Conservation (phyloP, 2,888 invertebrate genomes). For the Luperina testacea region DNA sequence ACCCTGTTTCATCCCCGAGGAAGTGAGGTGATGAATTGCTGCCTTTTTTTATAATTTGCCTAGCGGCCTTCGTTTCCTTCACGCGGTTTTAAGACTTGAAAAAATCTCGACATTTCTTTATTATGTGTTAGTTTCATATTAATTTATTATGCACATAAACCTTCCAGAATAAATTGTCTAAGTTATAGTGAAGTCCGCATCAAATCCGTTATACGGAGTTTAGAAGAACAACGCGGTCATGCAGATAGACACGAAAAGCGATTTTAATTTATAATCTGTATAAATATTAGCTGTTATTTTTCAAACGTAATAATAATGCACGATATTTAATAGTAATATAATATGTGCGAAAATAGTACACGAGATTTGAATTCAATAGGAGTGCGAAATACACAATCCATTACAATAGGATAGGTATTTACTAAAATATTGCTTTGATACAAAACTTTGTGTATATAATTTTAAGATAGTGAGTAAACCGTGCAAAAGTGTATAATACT, state of each 20-base stretch:
- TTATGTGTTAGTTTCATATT: neutral
- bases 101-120: neutral
- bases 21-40: slow-evolving; percentile 9
- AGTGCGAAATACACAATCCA: neutral
- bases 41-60: neutral
- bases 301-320: neutral
- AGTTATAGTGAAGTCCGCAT: neutral
- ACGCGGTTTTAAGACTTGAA: neutral
- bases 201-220: neutral
- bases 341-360: neutral
- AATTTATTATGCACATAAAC: neutral
- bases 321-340: neutral
- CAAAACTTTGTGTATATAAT: neutral
- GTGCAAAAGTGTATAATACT: neutral
- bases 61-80: neutral
- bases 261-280: neutral
- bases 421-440: neutral
- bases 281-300: neutral
- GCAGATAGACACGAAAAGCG: neutral
- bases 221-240: neutral
- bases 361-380: neutral
- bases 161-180: neutral
- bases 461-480: neutral
- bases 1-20: neutral
- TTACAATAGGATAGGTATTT: neutral